Evolutionary conservation across 2,888 invertebrate species (phyloP).

Genomic region (Eubasilissa splendida): DNA sequence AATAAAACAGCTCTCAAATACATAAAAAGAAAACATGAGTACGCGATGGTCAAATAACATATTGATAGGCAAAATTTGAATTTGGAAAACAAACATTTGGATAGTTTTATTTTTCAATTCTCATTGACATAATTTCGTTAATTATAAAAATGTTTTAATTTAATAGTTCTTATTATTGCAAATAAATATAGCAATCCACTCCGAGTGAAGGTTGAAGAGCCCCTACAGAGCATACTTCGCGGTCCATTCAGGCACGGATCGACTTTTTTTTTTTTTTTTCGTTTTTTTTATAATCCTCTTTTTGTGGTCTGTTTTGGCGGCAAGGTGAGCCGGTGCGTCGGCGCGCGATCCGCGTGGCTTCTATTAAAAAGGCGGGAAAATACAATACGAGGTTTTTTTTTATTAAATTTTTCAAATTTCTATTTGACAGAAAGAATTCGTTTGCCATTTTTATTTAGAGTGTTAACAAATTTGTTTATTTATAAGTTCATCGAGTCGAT

Average conservation of each 20-base stretch:
- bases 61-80: too few relatives aligned
- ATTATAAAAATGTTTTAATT: too few relatives aligned
- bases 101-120: too few relatives aligned
- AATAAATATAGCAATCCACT: too few relatives aligned
- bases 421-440: neutral
- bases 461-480: neutral
- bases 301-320: slow-evolving; percentile 27
- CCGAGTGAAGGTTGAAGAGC: neutral
- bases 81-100: too few relatives aligned
- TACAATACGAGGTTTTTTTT: neutral
- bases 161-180: too few relatives aligned
- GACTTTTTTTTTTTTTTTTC: slow-evolving; percentile 6
- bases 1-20: too few relatives aligned
- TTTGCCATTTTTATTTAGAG: neutral
- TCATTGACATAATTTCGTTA: too few relatives aligned
- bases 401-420: slow-evolving; percentile 9
- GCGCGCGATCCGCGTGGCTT: slow-evolving; percentile 32
- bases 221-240: slow-evolving; percentile 25
- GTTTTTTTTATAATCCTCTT: slow-evolving; percentile 24
- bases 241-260: slow-evolving; percentile 33
- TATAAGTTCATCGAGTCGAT: neutral
- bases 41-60: too few relatives aligned
- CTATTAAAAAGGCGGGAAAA: slow-evolving; percentile 33
- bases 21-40: too few relatives aligned
- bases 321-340: slow-evolving; percentile 35